Evolutionary conservation across 2,797 vertebrate species (phyloP).

Genomic region (Taeniopygia guttata): DNA sequence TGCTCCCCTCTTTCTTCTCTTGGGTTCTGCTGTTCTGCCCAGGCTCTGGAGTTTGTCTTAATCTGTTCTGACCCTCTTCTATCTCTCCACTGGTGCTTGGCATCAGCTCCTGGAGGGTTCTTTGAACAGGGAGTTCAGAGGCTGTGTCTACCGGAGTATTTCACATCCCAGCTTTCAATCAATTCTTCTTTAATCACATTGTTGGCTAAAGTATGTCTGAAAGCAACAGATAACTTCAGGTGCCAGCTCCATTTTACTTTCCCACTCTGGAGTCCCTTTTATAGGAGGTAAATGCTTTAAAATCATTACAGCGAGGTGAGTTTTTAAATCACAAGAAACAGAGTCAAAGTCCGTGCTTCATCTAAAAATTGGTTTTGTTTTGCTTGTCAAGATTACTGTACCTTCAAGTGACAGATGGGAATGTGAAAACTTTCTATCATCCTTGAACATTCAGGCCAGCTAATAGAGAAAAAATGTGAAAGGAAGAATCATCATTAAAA

Average conservation of each 20-base stretch:
- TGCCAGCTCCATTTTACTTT: not conserved
- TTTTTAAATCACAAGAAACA: constrained; percentile 18
- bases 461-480: constrained; percentile 52
- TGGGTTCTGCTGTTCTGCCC: not conserved
- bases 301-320: not conserved
- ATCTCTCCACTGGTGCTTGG: not conserved
- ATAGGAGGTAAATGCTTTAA: not conserved
- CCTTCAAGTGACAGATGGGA: constrained; percentile 67
- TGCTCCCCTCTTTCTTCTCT: not conserved
- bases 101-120: not conserved
- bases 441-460: constrained; percentile 55
- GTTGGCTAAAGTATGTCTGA: not conserved
- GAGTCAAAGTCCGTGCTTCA: not conserved
- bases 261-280: not conserved
- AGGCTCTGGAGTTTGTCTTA: not conserved
- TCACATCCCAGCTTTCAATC: not conserved
- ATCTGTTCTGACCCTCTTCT: not conserved
- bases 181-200: not conserved
- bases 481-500: constrained; percentile 53
- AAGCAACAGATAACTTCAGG: not conserved
- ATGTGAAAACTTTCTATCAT: constrained; percentile 58
- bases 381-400: constrained; percentile 11
- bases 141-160: not conserved
- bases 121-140: not conserved
- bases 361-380: constrained; percentile 42